Percentiles rank a stretch among this genome's conserved stretches.
phyloP scores from a whole-genome alignment of 2,888 invertebrate species.

The Lithophane leautieri region DNA sequence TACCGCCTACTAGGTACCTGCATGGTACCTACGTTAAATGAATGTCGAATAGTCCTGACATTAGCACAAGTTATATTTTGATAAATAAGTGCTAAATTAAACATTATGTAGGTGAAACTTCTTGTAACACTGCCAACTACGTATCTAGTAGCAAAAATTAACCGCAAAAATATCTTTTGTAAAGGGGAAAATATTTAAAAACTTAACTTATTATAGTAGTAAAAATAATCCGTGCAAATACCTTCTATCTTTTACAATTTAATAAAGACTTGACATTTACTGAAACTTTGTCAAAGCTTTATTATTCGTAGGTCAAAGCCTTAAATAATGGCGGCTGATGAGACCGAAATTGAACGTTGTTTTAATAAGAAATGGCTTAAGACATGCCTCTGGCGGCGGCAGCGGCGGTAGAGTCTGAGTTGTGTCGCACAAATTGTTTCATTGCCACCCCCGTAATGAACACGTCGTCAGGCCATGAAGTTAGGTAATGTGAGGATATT shows the following conservation, averaged over 20 bases:
- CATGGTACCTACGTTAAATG: too few species aligned
- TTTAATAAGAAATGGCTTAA: constrained; percentile 49
- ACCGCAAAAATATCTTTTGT: not conserved
- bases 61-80: not conserved
- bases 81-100: not conserved
- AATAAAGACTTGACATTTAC: constrained; percentile 21
- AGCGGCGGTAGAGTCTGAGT: constrained; percentile 4
- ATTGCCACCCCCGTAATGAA: constrained; percentile 49
- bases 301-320: constrained; percentile 17
- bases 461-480: constrained; percentile 45
- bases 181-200: not conserved
- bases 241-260: not conserved
- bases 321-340: constrained; percentile 32
- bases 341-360: constrained; percentile 45
- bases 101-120: not conserved
- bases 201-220: not conserved
- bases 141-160: not conserved
- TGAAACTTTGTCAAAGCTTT: constrained; percentile 34
- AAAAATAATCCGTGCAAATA: not conserved
- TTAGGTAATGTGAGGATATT: not conserved
- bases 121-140: not conserved
- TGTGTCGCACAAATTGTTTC: constrained; percentile 39
- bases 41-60: not conserved
- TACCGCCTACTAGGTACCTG: not conserved
- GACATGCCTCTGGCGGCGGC: constrained; percentile 20